phyloP scores from a whole-genome alignment of 2,888 invertebrate genomes.

The Poecilus cupreus region DNA sequence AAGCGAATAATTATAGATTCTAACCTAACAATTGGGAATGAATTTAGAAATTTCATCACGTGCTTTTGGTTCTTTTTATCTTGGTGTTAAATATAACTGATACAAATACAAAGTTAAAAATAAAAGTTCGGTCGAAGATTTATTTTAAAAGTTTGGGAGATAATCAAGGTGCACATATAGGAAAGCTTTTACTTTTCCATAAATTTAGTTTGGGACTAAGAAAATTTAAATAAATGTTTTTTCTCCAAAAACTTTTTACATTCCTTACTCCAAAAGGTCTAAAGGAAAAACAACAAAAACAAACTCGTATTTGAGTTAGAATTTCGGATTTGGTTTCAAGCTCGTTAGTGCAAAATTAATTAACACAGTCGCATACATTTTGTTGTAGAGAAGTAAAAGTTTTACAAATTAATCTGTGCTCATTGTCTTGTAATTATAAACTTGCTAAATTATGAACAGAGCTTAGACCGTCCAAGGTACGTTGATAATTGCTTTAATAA shows the following conservation, averaged over 20 bases:
- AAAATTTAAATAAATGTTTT: slow-evolving; percentile 27
- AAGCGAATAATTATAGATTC: too few relatives aligned
- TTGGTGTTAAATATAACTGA: slow-evolving; percentile 16
- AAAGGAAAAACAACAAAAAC: background rate
- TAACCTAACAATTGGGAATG: background rate
- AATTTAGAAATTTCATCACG: background rate
- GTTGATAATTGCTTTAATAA: slow-evolving; percentile 26
- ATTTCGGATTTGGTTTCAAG: slow-evolving; percentile 23
- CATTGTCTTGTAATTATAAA: slow-evolving; percentile 46
- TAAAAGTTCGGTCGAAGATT: slow-evolving; percentile 4
- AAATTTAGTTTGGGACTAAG: slow-evolving; percentile 12
- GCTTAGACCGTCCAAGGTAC: slow-evolving; percentile 21
- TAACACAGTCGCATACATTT: slow-evolving; percentile 24
- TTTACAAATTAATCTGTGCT: slow-evolving; percentile 2
- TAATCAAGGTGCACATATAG: slow-evolving; percentile 13
- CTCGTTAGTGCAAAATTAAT: slow-evolving; percentile 30
- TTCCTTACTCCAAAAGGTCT: background rate
- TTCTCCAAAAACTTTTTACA: slow-evolving; percentile 13
- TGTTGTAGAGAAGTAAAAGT: background rate
- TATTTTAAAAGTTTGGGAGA: slow-evolving; percentile 10
- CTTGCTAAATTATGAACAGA: slow-evolving; percentile 39
- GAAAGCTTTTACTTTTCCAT: slow-evolving; percentile 27
- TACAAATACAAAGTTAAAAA: slow-evolving; percentile 31
- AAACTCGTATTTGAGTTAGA: background rate
- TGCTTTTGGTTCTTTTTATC: background rate